phyloP scores from a whole-genome alignment of 1,140 invertebrate genomes.

The Cotesia vestalis region DNA sequence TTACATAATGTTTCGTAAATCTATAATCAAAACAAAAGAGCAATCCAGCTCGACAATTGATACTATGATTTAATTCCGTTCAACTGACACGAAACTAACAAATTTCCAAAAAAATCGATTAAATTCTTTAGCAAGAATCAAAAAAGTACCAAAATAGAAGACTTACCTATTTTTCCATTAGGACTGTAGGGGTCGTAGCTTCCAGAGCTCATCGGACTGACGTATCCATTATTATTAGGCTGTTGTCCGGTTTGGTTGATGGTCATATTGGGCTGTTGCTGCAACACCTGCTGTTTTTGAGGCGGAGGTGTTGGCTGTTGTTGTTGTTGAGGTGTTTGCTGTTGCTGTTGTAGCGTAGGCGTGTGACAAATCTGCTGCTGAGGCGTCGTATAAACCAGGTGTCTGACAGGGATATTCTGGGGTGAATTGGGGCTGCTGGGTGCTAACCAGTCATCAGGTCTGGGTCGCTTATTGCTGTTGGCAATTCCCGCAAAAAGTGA shows the following conservation, averaged over 20 bases:
- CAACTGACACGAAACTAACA: too few species aligned
- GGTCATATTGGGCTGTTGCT: slow-evolving; percentile 47
- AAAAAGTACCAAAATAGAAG: too few species aligned
- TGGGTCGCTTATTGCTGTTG: slow-evolving; percentile 54
- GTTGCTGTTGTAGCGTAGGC: slow-evolving; percentile 48
- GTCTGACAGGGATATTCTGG: slow-evolving; percentile 65
- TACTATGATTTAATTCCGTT: too few species aligned
- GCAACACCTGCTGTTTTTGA: slow-evolving; percentile 29
- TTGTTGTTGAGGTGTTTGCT: slow-evolving; percentile 27
- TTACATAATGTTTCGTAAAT: too few species aligned
- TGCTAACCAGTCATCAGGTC: slow-evolving; percentile 72
- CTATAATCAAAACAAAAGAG: too few species aligned
- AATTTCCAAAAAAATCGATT: too few species aligned
- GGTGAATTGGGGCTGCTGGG: slow-evolving; percentile 69
- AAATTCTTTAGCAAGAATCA: not conserved
- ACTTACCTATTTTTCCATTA: slow-evolving; percentile 84
- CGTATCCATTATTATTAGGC: slow-evolving; percentile 78
- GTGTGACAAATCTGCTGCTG: slow-evolving; percentile 67
- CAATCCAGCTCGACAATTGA: too few species aligned
- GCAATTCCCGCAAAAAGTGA: slow-evolving; percentile 53
- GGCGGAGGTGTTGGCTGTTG: slow-evolving; percentile 25
- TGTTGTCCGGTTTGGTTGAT: slow-evolving; percentile 63
- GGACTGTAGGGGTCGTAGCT: slow-evolving; percentile 88
- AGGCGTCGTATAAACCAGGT: slow-evolving; percentile 69
- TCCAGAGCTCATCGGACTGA: slow-evolving; percentile 82